Percentiles rank a stretch among this genome's conserved stretches.
phyloP scores from a whole-genome alignment of 2,797 vertebrate species.

The Pangasius macronema region DNA sequence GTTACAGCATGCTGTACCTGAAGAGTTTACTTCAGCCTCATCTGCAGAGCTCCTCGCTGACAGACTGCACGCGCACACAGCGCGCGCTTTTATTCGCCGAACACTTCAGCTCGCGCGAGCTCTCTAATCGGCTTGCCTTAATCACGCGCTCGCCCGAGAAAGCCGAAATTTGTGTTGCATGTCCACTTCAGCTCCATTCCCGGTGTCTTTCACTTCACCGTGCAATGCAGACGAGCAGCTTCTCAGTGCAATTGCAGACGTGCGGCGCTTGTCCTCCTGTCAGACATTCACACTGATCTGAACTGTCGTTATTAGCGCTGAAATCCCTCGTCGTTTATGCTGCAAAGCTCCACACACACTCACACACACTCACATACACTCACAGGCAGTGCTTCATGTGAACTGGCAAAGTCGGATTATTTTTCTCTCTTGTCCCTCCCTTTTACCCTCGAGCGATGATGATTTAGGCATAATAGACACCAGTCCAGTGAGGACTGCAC shows the following conservation, averaged over 20 bases:
- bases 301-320: not conserved
- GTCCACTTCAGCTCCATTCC: not conserved
- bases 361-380: not conserved
- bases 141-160: conserved; percentile 1
- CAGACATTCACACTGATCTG: not conserved
- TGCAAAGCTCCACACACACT: not conserved
- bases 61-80: not conserved
- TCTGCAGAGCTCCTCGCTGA: conserved; percentile 8
- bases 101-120: not conserved
- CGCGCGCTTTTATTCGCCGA: not conserved
- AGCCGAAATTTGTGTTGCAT: not conserved
- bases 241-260: not conserved
- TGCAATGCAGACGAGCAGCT: not conserved
- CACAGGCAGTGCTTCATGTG: not conserved
- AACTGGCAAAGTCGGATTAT: conserved; percentile 23
- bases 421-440: conserved; percentile 3
- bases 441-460: conserved; percentile 3
- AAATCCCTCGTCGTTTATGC: not conserved
- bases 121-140: conserved; percentile 24
- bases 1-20: conserved; percentile 11
- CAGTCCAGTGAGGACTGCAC: not conserved
- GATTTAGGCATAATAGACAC: not conserved
- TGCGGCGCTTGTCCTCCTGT: not conserved
- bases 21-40: conserved; percentile 21
- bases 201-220: not conserved